These are phyloP conservation scores for Caenorhabditis sulstoni DNA, from an alignment of 2,888 invertebrate genomes.

Conservation along the genomic window DNA sequence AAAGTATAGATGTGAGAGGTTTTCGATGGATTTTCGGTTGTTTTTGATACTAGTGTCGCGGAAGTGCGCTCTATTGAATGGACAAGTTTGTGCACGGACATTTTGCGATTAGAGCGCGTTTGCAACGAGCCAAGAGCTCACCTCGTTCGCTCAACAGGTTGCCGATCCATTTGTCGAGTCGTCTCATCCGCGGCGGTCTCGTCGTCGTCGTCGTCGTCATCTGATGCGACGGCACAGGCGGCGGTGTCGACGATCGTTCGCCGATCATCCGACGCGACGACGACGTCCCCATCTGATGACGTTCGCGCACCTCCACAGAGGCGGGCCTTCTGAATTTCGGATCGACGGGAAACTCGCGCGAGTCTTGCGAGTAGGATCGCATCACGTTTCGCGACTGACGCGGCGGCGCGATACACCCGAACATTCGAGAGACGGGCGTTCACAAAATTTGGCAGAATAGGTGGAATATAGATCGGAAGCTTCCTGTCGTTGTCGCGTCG, in stretches of 20 bases:
- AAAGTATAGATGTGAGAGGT: no score
- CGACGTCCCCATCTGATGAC: conserved; percentile 21
- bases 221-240: conserved; percentile 15
- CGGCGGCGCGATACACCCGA: conserved; percentile 58
- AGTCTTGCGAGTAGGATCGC: conserved; percentile 56
- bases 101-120: no score
- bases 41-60: no score
- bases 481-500: no score
- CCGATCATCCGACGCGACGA: conserved; percentile 7
- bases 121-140: no score
- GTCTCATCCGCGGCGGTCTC: conserved; percentile 45
- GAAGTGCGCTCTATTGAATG: no score
- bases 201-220: not conserved
- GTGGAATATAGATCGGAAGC: no score
- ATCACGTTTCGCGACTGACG: conserved; percentile 50
- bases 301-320: conserved; percentile 33
- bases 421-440: conserved; percentile 32
- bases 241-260: conserved; percentile 57
- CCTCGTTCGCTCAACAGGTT: conserved; percentile 49
- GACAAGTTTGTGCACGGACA: no score
- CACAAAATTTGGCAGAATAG: not conserved
- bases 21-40: no score
- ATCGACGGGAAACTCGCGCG: conserved; percentile 58
- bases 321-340: conserved; percentile 50
- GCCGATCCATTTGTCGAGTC: conserved; percentile 66